Evolutionary conservation across 2,888 invertebrate genomes (phyloP).

Genomic region (Drosophila meridiana): DNA sequence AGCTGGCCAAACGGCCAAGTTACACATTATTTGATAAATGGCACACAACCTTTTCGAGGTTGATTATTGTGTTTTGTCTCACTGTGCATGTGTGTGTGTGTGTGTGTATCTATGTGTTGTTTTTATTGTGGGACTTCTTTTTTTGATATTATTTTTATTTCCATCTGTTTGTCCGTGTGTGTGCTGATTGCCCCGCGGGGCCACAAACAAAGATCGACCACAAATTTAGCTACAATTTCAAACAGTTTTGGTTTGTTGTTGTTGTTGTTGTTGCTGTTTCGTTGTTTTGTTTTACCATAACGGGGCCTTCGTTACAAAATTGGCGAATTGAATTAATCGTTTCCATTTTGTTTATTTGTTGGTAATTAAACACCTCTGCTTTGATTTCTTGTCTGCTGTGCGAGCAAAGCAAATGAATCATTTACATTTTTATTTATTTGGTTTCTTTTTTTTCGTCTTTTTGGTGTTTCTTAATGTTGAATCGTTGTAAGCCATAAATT

Average conservation of each 20-base stretch:
- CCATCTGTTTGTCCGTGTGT: conserved; percentile 29
- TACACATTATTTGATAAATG: conserved; percentile 82
- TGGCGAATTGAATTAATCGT: conserved; percentile 81
- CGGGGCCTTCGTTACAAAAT: conserved; percentile 74
- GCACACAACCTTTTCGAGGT: conserved; percentile 82
- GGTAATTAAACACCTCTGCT: conserved; percentile 82
- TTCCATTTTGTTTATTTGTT: conserved; percentile 82
- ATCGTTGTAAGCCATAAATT: conserved; percentile 79
- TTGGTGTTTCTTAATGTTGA: conserved; percentile 69
- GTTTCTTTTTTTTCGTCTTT: conserved; percentile 19
- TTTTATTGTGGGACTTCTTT: conserved; percentile 64
- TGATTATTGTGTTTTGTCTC: conserved; percentile 82
- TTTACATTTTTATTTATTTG: conserved; percentile 63
- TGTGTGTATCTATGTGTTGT: conserved; percentile 8
- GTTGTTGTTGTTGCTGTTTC: conserved; percentile 1
- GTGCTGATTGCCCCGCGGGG: conserved; percentile 61
- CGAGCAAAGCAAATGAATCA: conserved; percentile 76
- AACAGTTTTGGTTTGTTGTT: conserved; percentile 55
- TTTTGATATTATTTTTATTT: conserved; percentile 44
- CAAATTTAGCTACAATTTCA: conserved; percentile 79
- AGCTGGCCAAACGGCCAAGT: conserved; percentile 62
- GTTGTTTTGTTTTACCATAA: conserved; percentile 60
- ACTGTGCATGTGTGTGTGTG: conserved; percentile 16
- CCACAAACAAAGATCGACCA: conserved; percentile 59
- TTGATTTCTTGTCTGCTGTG: conserved; percentile 73